Base-by-base conservation (phyloP, 2,888 invertebrate species). In the Sturmia bella region DNA sequence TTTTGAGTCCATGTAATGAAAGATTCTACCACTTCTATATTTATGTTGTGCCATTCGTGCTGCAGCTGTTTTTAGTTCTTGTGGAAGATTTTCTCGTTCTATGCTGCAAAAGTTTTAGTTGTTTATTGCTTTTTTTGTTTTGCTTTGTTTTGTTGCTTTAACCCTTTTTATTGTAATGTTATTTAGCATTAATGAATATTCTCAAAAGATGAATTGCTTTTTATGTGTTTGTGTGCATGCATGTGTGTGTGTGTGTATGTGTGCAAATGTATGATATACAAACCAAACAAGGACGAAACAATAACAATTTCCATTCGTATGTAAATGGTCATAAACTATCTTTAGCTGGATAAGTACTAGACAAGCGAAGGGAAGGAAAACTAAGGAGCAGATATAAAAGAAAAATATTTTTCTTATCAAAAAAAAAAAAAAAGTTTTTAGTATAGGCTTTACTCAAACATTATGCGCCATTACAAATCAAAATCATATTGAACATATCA, bases 171-270 rank as follows among this genome's bases (percentile, higher is more conserved):
- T 70, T 75, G 69, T 78, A 78, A 82, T 61, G 70, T 72, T 82
- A 66, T 82, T 78, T 82, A 82, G 82, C 82, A 68, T 87, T 87
- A 87, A 87, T 87, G 87, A 87, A 87, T 87, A 87, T 86, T 87
- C 87, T 85, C 87, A 80, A 85, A 86, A 87, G 87, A 87, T 86
- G 85, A 85, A 85, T 86, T 84, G 85, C 80, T 84, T 80, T 73
- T 54, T 63, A 59, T 80, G 72, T 75, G 83, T 43, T 43, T 37
- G 52, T n/a, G 12, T 72, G 72, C 17, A 41, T 54, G 41, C 41
- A 12, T 39, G 52, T 72, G 72, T 24, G 50, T 54, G 41, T 50
- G 13, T 39, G 52, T 17, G 24, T 48, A 32, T 13, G 11, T 27
- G 41, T 4, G 27, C 12, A 48, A 37, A 63, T 37, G 54, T 27